A percentile compares a stretch with the other conserved stretches of the same genome.
Conservation (phyloP, 2,797 vertebrate species). For the Pelobates cultripes region DNA sequence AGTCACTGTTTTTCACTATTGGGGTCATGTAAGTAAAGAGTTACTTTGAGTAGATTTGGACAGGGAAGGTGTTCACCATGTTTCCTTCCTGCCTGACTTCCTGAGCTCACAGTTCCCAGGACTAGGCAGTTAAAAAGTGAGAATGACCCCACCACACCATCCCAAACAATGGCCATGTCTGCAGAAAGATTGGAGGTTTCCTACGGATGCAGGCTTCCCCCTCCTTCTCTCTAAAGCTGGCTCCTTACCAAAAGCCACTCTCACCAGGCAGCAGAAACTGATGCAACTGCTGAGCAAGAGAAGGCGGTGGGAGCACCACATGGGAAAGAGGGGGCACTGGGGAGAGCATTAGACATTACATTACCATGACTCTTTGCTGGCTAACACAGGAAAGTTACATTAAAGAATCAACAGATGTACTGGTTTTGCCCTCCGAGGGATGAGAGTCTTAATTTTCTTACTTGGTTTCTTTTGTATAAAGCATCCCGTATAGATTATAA, state of each 20-base stretch:
- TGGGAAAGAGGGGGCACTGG: background rate
- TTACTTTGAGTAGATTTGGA: background rate
- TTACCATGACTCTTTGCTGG: background rate
- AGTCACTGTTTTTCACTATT: too few species aligned
- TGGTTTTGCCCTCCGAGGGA: too few species aligned
- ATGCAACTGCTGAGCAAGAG: slow-evolving; percentile 41
- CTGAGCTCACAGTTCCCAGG: slow-evolving; percentile 34
- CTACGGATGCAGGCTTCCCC: background rate
- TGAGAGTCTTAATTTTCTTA: too few species aligned
- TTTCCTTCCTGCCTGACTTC: slow-evolving; percentile 40
- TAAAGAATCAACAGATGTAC: too few species aligned
- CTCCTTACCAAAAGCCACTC: background rate
- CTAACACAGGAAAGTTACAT: too few species aligned
- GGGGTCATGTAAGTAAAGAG: background rate
- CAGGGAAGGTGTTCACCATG: background rate
- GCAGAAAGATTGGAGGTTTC: slow-evolving; percentile 1
- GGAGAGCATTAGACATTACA: background rate
- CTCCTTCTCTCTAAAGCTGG: background rate
- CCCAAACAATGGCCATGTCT: background rate
- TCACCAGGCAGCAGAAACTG: background rate
- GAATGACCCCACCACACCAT: background rate
- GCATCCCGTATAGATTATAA: too few species aligned
- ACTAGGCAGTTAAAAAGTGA: background rate
- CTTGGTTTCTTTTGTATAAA: too few species aligned
- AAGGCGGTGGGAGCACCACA: background rate